Percentiles rank a stretch among this genome's conserved stretches.
Evolutionary conservation across 2,113 vertebrate genomes (phyloP).

Genomic region (Platysternon megacephalum): DNA sequence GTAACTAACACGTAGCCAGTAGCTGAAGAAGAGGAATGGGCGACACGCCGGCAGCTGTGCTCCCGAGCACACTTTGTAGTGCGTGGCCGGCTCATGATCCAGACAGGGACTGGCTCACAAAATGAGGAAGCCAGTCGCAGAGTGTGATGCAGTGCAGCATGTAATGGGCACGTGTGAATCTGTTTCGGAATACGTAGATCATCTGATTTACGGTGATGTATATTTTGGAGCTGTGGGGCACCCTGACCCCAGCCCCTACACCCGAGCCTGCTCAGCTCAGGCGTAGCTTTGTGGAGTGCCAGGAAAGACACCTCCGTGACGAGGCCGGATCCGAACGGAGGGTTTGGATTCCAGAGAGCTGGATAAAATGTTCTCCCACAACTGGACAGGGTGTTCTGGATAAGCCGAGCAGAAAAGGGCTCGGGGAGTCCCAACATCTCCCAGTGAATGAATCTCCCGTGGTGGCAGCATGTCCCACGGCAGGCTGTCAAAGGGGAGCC

Average conservation of each 20-base stretch:
- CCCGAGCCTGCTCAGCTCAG: neutral
- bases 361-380: neutral
- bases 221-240: neutral
- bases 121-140: neutral
- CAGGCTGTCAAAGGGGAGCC: neutral
- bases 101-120: neutral
- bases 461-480: neutral
- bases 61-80: too few species aligned
- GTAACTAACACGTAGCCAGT: neutral
- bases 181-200: neutral
- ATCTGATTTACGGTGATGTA: neutral
- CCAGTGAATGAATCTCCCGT: neutral
- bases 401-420: neutral
- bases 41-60: neutral
- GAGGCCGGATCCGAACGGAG: too few species aligned
- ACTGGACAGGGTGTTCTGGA: neutral
- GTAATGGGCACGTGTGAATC: neutral
- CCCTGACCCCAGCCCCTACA: neutral
- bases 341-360: neutral
- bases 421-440: neutral
- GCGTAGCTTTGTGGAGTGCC: neutral
- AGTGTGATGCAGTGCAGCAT: neutral
- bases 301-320: neutral
- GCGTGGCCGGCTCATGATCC: neutral
- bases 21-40: neutral